These are phyloP conservation scores for Malurus splendens DNA, from an alignment of 2,797 vertebrate genomes.

Conservation along the genomic window DNA sequence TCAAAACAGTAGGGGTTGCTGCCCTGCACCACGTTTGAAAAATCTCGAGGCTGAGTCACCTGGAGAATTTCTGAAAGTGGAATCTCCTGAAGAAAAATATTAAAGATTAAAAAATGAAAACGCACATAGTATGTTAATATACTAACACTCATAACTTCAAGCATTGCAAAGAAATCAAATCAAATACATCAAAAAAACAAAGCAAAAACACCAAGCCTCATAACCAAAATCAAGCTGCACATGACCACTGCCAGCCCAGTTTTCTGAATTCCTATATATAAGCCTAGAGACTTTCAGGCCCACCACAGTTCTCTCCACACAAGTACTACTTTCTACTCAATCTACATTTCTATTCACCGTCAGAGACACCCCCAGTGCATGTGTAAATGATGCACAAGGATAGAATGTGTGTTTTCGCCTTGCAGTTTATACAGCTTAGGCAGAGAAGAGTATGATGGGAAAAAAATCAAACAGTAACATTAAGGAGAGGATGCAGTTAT, in stretches of 20 bases:
- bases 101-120: constrained; percentile 46
- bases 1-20: constrained; percentile 97
- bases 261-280: not conserved
- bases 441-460: not conserved
- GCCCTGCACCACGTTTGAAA: constrained; percentile 84
- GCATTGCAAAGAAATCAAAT: not conserved
- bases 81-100: constrained; percentile 84
- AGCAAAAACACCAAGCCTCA: not conserved
- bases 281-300: not conserved
- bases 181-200: not conserved
- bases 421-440: not conserved
- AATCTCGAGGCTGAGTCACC: constrained; percentile 85
- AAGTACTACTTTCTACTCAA: not conserved
- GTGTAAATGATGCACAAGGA: not conserved
- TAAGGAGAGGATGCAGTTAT: not conserved
- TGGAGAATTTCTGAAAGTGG: constrained; percentile 97
- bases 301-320: not conserved
- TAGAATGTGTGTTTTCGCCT: not conserved
- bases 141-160: not conserved
- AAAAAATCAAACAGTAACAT: not conserved
- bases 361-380: accelerated
- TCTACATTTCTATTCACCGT: not conserved
- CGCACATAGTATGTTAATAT: not conserved
- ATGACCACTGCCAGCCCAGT: not conserved
- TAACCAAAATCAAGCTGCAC: not conserved